Conservation (phyloP, 2,888 invertebrate genomes). For the Pycnomerus fuliginosus region DNA sequence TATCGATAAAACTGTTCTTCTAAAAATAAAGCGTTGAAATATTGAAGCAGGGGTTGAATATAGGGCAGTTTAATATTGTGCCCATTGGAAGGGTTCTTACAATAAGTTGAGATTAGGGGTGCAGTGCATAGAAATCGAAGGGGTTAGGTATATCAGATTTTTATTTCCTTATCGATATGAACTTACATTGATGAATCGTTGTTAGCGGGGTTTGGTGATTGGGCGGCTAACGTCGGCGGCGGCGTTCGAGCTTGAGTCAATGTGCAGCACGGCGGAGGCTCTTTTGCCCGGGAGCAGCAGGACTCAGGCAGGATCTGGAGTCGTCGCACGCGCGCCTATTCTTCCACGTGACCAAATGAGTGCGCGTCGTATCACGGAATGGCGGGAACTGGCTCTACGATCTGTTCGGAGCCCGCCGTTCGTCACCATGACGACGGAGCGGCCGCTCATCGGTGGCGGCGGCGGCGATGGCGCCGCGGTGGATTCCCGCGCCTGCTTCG, state of each 20-base stretch:
- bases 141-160: no score
- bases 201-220: constrained; percentile 6
- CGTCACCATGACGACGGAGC: constrained; percentile 51
- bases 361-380: constrained; percentile 52
- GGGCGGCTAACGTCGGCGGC: constrained; percentile 35
- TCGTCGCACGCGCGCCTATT: constrained; percentile 46
- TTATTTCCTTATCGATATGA: no score
- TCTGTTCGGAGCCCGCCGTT: constrained; percentile 46
- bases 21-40: constrained; percentile 12
- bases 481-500: constrained; percentile 44
- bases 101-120: no score
- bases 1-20: constrained; percentile 14
- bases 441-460: constrained; percentile 36
- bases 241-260: constrained; percentile 40
- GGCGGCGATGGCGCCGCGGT: constrained; percentile 50
- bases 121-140: no score
- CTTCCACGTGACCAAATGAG: constrained; percentile 51
- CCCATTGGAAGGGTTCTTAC: no score
- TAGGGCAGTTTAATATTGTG: no score
- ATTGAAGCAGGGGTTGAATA: no score
- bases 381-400: constrained; percentile 48
- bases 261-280: constrained; percentile 25
- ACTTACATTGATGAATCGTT: constrained; percentile 18
- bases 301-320: constrained; percentile 41
- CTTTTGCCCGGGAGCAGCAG: constrained; percentile 44